These are phyloP conservation scores for Perca fluviatilis DNA, from an alignment of 2,113 vertebrate species.

Conservation along the genomic window DNA sequence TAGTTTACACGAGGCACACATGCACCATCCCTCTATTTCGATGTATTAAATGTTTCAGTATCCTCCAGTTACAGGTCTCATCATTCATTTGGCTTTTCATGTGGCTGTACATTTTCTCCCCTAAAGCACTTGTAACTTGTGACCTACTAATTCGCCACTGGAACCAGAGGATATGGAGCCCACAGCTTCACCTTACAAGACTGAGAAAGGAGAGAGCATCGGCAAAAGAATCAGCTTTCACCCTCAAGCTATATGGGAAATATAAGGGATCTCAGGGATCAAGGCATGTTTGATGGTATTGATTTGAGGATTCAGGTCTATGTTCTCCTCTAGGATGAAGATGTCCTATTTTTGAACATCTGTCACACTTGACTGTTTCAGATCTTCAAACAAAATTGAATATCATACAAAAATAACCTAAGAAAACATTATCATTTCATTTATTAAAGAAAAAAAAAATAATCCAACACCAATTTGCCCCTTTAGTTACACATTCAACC, in stretches of 20 bases:
- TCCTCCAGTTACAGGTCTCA: constrained; percentile 19
- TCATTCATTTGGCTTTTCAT: constrained; percentile 17
- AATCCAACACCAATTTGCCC: too few relatives aligned
- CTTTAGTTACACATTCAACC: too few relatives aligned
- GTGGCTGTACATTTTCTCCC: constrained; percentile 22
- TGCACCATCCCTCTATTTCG: neutral
- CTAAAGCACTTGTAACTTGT: constrained; percentile 23
- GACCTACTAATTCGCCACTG: constrained; percentile 35
- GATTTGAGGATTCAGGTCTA: constrained; percentile 56
- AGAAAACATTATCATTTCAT: too few relatives aligned
- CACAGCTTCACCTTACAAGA: constrained; percentile 51
- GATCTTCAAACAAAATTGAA: neutral
- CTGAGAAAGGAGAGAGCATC: constrained; percentile 40
- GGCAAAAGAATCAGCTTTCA: constrained; percentile 65
- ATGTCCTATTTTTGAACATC: too few relatives aligned
- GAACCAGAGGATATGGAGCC: constrained; percentile 27
- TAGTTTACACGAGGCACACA: neutral
- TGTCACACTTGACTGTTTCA: neutral
- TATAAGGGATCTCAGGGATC: constrained; percentile 67
- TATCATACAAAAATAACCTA: too few relatives aligned
- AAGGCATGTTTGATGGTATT: constrained; percentile 64
- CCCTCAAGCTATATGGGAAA: constrained; percentile 50
- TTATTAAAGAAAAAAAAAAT: too few relatives aligned
- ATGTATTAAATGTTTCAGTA: constrained; percentile 9
- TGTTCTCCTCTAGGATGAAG: constrained; percentile 2